Percentiles rank a stretch among this genome's conserved stretches.
Conservation (phyloP, 2,113 vertebrate species). For the Antidorcas marsupialis region DNA sequence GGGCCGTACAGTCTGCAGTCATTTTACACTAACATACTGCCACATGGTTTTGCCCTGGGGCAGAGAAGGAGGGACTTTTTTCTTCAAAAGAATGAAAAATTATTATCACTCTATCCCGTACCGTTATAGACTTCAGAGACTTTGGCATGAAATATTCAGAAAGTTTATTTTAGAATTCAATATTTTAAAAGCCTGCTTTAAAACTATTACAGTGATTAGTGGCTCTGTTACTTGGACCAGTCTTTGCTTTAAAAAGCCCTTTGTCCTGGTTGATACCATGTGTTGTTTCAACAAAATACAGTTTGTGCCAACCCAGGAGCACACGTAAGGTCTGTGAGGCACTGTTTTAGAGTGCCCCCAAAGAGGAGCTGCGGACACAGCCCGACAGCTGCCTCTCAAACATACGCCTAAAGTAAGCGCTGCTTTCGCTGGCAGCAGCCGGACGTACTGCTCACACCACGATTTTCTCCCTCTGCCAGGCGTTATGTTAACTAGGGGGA, state of each 20-base stretch:
- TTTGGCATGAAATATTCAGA: conserved; percentile 71
- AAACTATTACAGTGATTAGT: conserved; percentile 46
- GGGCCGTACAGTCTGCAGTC: conserved; percentile 37
- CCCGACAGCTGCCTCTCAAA: neutral
- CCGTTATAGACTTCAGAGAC: conserved; percentile 62
- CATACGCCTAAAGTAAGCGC: neutral
- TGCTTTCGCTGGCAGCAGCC: neutral
- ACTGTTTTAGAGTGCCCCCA: neutral
- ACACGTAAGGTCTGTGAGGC: neutral
- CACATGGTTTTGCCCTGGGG: conserved; percentile 70
- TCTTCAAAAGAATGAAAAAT: conserved; percentile 75
- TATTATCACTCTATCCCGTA: conserved; percentile 64
- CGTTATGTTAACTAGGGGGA: neutral
- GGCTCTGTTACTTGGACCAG: conserved; percentile 18
- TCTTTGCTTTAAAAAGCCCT: conserved; percentile 53
- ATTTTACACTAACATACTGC: conserved; percentile 66
- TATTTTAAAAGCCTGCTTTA: conserved; percentile 70
- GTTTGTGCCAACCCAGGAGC: neutral
- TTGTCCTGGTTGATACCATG: neutral
- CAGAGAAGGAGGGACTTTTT: conserved; percentile 61
- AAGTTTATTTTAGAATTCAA: conserved; percentile 70
- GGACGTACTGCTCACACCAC: neutral
- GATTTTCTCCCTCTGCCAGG: neutral
- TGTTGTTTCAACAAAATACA: neutral
- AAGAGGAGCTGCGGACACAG: neutral